Evolutionary conservation across 2,113 vertebrate genomes (phyloP), one percentile per base, ranked within the genome.

Genomic region (Grallaria varia): DNA sequence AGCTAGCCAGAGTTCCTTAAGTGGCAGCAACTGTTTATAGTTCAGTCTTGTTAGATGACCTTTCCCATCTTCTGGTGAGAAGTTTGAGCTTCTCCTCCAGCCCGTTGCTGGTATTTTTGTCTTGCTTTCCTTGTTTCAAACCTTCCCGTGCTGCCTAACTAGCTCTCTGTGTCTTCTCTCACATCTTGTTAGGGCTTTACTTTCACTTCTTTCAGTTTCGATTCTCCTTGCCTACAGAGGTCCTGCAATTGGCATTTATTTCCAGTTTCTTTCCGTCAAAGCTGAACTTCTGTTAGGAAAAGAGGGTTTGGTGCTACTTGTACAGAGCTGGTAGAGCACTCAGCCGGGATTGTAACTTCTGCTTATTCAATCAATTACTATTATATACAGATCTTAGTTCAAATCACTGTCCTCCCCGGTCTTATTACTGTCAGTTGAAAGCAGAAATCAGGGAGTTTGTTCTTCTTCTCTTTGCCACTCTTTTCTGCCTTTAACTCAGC

Each of bases 181-280:
- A 28, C 23, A 28, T 64, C 71, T 2, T 0, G 0, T 19, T 15
- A 49, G 71, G n/a, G n/a, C 44, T 90, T 80, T 73, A 18, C 27
- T 78, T 95, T 47, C 7, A 28, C 30, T 78, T 75, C n/a, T 95
- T 14, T 80, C 35, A 15, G 68, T 95, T 94, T 96, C 60, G 81
- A 1, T 87, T 94, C 35, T 82, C 47, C 50, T 64, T 68, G n/a
- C 37, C 42, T 72, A 8, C 2, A 5, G 52, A 59, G 40, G 31
- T 75, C 10, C 2, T 0, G 14, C 47, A 80, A 37, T 24, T 77
- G 42, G 27, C 27, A 60, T 67, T 80, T 55, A 8, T 45, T 85
- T 82, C 16, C 30, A 60, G 14, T 23, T 91, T 14, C 28, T 66
- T 79, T 67, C 23, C 72, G 74, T 31, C 69, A 84, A 71, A 50